Conservation (phyloP, 1,140 invertebrate genomes). For the Ceratina australensis region DNA sequence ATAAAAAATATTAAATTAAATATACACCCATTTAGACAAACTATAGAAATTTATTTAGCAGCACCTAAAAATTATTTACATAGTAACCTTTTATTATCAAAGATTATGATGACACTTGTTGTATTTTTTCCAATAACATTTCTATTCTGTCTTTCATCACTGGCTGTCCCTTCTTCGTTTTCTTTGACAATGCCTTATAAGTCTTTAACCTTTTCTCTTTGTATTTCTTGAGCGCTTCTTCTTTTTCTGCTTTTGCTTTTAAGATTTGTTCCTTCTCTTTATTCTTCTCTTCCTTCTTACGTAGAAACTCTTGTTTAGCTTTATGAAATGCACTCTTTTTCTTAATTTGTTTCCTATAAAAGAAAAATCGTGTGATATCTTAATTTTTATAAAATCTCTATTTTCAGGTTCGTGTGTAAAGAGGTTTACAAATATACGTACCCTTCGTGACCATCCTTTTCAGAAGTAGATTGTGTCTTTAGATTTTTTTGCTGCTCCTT, state of each 20-base stretch:
- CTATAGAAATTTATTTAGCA: too few species aligned
- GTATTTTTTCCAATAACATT: conserved; percentile 85
- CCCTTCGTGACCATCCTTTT: not conserved
- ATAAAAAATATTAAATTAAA: too few species aligned
- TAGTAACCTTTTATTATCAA: too few species aligned
- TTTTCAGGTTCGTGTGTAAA: too few species aligned
- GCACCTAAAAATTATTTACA: too few species aligned
- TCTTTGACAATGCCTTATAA: conserved; percentile 85
- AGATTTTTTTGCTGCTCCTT: conserved; percentile 71
- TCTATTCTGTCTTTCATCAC: conserved; percentile 88
- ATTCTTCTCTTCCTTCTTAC: conserved; percentile 81
- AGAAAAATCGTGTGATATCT: too few species aligned
- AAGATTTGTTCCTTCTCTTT: conserved; percentile 78
- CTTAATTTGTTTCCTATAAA: too few species aligned
- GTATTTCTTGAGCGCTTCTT: conserved; percentile 83
- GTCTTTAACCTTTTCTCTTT: conserved; percentile 84
- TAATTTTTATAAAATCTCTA: too few species aligned
- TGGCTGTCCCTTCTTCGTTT: conserved; percentile 88
- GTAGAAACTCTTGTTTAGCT: conserved; percentile 81
- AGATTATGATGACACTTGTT: conserved; percentile 30
- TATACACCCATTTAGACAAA: too few species aligned
- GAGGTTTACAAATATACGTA: conserved; percentile 15
- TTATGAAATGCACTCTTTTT: conserved; percentile 79
- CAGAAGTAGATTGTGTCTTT: conserved; percentile 5
- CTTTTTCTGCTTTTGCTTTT: conserved; percentile 80